Base-by-base conservation (phyloP, 2,113 vertebrate genomes). In the Lophius piscatorius region DNA sequence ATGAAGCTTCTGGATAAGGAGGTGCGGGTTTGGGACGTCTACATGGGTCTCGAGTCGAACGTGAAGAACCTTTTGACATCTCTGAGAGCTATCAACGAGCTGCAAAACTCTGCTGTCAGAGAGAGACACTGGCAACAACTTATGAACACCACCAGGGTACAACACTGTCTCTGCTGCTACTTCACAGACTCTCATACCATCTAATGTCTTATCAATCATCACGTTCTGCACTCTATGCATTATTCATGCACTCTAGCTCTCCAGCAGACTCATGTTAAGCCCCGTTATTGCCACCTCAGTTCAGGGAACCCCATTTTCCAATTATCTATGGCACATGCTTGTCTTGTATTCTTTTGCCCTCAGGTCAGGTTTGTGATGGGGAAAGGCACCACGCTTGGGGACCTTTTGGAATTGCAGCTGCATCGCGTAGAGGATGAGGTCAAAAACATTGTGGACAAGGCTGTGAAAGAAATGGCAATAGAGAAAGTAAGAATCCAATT, bases 1-100 rank as follows among this genome's bases (percentile, higher is more conserved):
- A 92, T 90, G 61, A 92, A 90, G 78, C 82, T 90, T 48, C 63
- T 91, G 78, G 91, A 94, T 67, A 93, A 94, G 82, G 91, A 91
- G 72, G 87, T 86, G 29, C 82, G 85, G 18, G 70, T 71, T 16
- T 90, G 89, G 85, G 67, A 92, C 7, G 82, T 86, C 39, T 93
- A 84, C 21, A 16, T 64, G 47, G 77, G 90, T 40, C 86, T 92
- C 35, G 78, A 88, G 47, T 90, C 83, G 14, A 87, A 74, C 1
- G 83, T 92, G 54, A 92, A 91, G 79, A 87, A 86, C 76, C 61
- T 85, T 38, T 58, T 94, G 81, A 91, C 81, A 7, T 92, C 91
- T 22, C 85, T 91, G 41, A 87, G 92, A 70, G 89, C 92, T 3
- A 87, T 91, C 44, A 93, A 92, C 28, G 89, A 92, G 78, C 83